Evolutionary conservation across 1,140 invertebrate genomes (phyloP), one percentile per base, ranked within the genome.

Genomic region (Gerris buenoi): DNA sequence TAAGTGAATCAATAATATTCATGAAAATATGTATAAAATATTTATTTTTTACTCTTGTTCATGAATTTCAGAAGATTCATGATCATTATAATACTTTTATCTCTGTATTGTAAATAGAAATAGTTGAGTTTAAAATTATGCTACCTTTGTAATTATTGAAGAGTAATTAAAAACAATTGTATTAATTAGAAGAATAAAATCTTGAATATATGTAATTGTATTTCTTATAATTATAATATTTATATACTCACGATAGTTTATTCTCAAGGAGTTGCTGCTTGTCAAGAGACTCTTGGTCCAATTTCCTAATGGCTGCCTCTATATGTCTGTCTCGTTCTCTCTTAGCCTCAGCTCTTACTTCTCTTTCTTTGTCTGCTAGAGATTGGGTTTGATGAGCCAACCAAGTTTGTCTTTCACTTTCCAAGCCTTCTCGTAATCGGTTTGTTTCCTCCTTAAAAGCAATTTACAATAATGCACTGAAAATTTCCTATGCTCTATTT

Each of bases 291-390:
- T 87, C 85, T 1, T 77, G 79, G 71, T 86, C 85, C 64, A 86
- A 75, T 68, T 82, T 81, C 58, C 80, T 80, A 64, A 87, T 84
- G 13, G 84, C 82, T 2, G 82, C 72, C 69, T 87, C 85, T 65
- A 88, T 85, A 72, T 87, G 84, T 64, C 79, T 80, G 72, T 88
- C 86, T 25, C 85, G 74, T 71, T 87, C 83, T 64, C 76, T 79
- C 69, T 81, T 80, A 69, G 80, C 83, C 65, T 85, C 79, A 23
- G 86, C 81, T 22, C 80, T 72, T 18, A 88, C 81, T 57, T 75
- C 73, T 29, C 75, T 76, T 74, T 87, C 85, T 66, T 81, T 81
- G 67, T 85, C 82, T 25, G 77, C 73, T 2, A 86, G 74, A 22
- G 79, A 75, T 29, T 76, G 62, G 3, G 78, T 80, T 70, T 83